Evolutionary conservation across 2,797 vertebrate genomes (phyloP).

Genomic region (Hapalemur alaotrensis): DNA sequence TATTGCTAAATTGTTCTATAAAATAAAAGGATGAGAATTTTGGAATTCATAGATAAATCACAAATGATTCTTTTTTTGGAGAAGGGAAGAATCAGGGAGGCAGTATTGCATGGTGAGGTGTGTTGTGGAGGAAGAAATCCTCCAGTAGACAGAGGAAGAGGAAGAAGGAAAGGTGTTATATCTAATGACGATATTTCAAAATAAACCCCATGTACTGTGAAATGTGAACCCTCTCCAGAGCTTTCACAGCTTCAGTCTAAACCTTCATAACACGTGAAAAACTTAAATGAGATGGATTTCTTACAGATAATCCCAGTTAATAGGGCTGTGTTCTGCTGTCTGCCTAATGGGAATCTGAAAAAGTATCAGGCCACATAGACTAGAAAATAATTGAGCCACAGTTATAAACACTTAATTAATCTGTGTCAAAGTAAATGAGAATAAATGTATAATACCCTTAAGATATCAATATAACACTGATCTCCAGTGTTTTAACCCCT

Average conservation of each 20-base stretch:
- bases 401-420: not conserved
- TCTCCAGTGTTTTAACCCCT: not conserved
- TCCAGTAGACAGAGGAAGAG: not conserved
- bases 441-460: not conserved
- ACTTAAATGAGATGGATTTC: not conserved
- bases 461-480: not conserved
- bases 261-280: not conserved
- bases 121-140: not conserved
- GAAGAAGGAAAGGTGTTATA: not conserved
- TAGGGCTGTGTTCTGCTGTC: not conserved
- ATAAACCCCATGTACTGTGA: not conserved
- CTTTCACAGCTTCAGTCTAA: not conserved
- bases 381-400: not conserved
- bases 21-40: not conserved
- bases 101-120: not conserved
- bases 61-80: not conserved
- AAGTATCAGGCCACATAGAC: not conserved
- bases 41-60: not conserved
- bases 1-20: not conserved
- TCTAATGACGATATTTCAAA: not conserved
- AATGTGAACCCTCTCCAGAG: not conserved
- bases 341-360: not conserved
- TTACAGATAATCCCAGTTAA: not conserved
- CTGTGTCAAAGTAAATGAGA: not conserved
- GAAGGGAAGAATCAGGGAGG: not conserved